Percentiles rank a stretch among this genome's conserved stretches.
Evolutionary conservation across 1,140 invertebrate species (phyloP).

Genomic region (Amyelois transitella): DNA sequence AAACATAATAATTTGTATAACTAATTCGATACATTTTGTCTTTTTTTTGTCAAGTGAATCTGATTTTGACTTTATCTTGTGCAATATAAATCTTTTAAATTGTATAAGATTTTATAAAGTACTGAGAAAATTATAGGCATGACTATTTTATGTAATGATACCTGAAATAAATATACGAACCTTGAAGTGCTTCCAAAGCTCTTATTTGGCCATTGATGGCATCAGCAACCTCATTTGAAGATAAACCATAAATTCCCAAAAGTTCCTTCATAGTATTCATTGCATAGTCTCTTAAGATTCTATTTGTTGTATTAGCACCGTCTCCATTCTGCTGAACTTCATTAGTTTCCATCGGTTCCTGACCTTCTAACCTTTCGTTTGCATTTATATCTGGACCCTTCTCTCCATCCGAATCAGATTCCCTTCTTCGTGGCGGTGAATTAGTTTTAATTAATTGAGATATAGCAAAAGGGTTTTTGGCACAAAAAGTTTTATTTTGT

Average conservation of each 20-base stretch:
- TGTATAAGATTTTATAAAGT: no score
- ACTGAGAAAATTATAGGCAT: neutral
- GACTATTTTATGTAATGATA: neutral
- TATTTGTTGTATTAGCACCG: conserved; percentile 55
- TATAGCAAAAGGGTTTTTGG: conserved; percentile 75
- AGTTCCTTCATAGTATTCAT: conserved; percentile 85
- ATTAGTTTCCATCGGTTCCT: conserved; percentile 34
- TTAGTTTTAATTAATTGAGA: conserved; percentile 73
- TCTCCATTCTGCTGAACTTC: conserved; percentile 66
- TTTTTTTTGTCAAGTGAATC: no score
- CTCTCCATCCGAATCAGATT: conserved; percentile 67
- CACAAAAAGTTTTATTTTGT: conserved; percentile 72
- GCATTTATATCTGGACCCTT: conserved; percentile 63
- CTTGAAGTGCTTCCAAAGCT: conserved; percentile 71
- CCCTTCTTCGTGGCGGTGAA: conserved; percentile 71
- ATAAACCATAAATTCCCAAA: conserved; percentile 81
- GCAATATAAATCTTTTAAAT: no score
- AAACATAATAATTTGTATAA: conserved; percentile 1
- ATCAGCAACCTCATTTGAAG: conserved; percentile 77
- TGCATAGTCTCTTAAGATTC: conserved; percentile 80
- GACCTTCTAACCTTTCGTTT: conserved; percentile 55
- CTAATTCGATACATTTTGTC: no score
- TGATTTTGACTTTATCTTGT: no score
- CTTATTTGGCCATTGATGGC: conserved; percentile 75
- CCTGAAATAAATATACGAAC: conserved; percentile 21